Evolutionary conservation across 2,113 vertebrate species (phyloP).

Genomic region (Origma solitaria): DNA sequence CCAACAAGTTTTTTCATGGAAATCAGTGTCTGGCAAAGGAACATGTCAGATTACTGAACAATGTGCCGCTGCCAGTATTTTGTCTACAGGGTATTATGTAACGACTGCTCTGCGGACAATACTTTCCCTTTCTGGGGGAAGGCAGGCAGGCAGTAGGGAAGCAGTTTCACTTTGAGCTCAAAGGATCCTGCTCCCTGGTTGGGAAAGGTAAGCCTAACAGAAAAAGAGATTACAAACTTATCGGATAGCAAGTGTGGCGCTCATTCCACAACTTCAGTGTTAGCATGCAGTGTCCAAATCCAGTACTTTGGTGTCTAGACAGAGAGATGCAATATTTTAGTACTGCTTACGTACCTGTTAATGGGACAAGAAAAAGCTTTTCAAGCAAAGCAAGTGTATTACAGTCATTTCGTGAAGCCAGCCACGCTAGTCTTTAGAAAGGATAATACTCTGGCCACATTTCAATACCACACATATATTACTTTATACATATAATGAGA

Average conservation of each 20-base stretch:
- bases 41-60: background rate
- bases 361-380: background rate
- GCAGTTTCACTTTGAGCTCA: background rate
- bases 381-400: background rate
- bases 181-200: background rate
- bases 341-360: background rate
- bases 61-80: background rate
- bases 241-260: background rate
- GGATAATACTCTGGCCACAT: background rate
- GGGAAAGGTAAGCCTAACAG: background rate
- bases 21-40: slow-evolving; percentile 13
- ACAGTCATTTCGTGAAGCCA: background rate
- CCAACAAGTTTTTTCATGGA: background rate
- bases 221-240: background rate
- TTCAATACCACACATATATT: background rate
- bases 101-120: background rate
- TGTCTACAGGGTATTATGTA: background rate
- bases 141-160: background rate
- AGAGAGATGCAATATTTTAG: background rate
- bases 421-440: background rate
- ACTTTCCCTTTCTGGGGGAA: background rate
- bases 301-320: background rate
- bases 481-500: background rate
- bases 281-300: background rate
- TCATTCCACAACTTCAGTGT: background rate